A percentile compares a stretch with the other conserved stretches of the same genome.
Conservation (phyloP, 2,888 invertebrate species). For the Synanthedon myopaeformis region DNA sequence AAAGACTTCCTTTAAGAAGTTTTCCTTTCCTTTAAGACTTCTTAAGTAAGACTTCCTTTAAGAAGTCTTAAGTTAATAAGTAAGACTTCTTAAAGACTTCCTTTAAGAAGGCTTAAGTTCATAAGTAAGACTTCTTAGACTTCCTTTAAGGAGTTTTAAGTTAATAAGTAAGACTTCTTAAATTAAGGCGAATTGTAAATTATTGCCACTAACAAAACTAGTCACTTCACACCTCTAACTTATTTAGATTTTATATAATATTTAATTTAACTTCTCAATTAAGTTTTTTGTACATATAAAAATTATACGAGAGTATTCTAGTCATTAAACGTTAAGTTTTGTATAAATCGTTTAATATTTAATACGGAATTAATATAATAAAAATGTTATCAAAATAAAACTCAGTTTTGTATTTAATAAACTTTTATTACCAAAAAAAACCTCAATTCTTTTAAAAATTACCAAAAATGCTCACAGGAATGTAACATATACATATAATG, state of each 20-base stretch:
- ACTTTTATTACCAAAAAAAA: constrained; percentile 37
- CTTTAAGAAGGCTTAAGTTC: too few species aligned
- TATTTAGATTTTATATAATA: constrained; percentile 10
- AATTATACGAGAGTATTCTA: constrained; percentile 42
- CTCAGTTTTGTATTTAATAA: constrained; percentile 38
- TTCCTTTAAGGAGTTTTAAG: too few species aligned
- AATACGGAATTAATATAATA: constrained; percentile 17
- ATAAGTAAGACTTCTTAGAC: too few species aligned
- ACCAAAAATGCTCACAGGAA: constrained; percentile 44
- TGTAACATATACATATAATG: constrained; percentile 38
- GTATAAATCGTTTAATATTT: constrained; percentile 20
- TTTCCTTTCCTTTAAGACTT: too few species aligned
- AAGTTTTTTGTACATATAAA: constrained; percentile 17
- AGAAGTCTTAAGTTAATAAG: too few species aligned
- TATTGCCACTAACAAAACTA: constrained; percentile 35
- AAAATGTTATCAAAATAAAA: constrained; percentile 28
- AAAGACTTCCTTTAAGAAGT: too few species aligned
- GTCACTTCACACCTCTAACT: constrained; percentile 46
- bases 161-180: too few species aligned
- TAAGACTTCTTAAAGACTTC: too few species aligned
- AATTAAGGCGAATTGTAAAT: too few species aligned
- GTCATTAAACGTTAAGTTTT: constrained; percentile 47
- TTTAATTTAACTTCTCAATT: constrained; percentile 1
- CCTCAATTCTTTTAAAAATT: constrained; percentile 27
- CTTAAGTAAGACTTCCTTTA: too few species aligned